Evolutionary conservation across 2,888 invertebrate species (phyloP).

Genomic region (Amphipoea oculea): DNA sequence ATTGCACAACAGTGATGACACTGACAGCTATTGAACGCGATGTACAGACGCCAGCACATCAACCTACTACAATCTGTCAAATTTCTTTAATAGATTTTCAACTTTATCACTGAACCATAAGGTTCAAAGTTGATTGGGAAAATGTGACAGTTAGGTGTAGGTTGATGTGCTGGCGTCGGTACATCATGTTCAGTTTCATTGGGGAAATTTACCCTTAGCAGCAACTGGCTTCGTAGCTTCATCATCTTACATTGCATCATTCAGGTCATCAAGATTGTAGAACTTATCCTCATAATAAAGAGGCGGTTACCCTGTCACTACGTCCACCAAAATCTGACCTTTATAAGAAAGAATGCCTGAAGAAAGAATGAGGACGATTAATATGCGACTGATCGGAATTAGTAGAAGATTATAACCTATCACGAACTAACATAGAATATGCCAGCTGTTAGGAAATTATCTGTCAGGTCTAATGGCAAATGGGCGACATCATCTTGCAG

Average conservation of each 20-base stretch:
- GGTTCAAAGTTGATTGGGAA: too few relatives aligned
- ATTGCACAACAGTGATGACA: background rate
- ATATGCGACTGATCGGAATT: slow-evolving; percentile 6
- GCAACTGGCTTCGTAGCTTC: background rate
- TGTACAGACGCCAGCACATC: too few relatives aligned
- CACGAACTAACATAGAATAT: slow-evolving; percentile 20
- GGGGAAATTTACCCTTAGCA: background rate
- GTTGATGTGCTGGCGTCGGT: too few relatives aligned
- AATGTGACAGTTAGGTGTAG: too few relatives aligned
- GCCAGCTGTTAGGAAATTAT: background rate
- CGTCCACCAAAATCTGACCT: slow-evolving; percentile 28
- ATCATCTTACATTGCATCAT: background rate
- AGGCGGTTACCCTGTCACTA: slow-evolving; percentile 12
- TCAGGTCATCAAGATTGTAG: slow-evolving; percentile 21
- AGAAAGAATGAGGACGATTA: slow-evolving; percentile 16
- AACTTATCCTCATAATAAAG: background rate
- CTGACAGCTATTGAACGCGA: background rate
- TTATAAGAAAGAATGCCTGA: slow-evolving; percentile 16
- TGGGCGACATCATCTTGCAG: background rate
- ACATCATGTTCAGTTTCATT: background rate
- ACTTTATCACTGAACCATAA: too few relatives aligned
- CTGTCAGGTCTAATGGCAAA: background rate
- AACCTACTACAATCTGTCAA: too few relatives aligned
- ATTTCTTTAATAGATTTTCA: too few relatives aligned
- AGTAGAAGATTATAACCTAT: slow-evolving; percentile 37